Conservation (phyloP, 1,140 invertebrate species). For the Aphaenogaster rudis region DNA sequence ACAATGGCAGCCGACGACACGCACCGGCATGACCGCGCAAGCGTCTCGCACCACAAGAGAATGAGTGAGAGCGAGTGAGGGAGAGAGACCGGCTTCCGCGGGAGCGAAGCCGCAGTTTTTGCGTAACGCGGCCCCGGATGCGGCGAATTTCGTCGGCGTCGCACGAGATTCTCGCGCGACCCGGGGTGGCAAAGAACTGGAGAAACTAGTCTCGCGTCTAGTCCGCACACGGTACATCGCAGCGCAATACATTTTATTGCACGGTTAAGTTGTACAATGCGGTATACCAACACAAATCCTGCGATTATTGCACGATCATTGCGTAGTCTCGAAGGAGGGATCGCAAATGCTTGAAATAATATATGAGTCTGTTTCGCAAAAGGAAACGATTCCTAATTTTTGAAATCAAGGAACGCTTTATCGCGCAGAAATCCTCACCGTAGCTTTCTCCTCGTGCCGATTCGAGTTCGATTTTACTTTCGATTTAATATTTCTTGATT, state of each 20-base stretch:
- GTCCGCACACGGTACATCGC: background rate
- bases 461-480: background rate
- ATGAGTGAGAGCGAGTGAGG: background rate
- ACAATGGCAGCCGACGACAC: conserved; percentile 83
- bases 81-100: conserved; percentile 39
- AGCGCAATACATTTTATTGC: background rate
- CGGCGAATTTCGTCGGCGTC: background rate
- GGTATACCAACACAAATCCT: background rate
- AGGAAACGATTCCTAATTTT: conserved; percentile 8
- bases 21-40: conserved; percentile 52
- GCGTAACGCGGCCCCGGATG: background rate
- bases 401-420: background rate
- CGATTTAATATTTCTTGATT: background rate
- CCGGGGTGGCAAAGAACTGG: background rate
- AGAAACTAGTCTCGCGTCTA: background rate
- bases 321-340: background rate
- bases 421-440: background rate
- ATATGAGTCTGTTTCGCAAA: background rate
- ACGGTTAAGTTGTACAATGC: background rate
- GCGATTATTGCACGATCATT: background rate
- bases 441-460: background rate
- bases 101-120: conserved; percentile 25
- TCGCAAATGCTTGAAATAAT: background rate
- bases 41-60: conserved; percentile 30
- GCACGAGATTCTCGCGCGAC: background rate